Conservation (phyloP, 2,888 invertebrate genomes). For the Steinernema scapterisci region DNA sequence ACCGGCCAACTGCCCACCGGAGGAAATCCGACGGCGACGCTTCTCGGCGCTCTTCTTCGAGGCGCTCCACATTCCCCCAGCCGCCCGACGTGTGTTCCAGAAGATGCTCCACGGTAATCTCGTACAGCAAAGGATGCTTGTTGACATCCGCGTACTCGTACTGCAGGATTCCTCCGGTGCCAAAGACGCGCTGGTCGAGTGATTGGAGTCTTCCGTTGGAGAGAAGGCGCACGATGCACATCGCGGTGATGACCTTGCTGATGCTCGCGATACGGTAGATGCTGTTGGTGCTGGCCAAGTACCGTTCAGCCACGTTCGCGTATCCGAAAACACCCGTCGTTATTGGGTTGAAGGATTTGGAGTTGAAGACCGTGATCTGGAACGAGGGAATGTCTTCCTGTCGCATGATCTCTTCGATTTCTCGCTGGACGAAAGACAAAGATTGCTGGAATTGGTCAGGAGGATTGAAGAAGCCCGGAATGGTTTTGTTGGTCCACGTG, state of each 20-base stretch:
- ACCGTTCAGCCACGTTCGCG: constrained; percentile 25
- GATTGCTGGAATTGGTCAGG: neutral
- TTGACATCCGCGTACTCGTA: constrained; percentile 25
- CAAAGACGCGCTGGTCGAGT: constrained; percentile 35
- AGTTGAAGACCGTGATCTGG: constrained; percentile 5
- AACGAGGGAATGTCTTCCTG: constrained; percentile 10
- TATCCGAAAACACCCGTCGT: constrained; percentile 32
- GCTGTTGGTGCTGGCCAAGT: constrained; percentile 2
- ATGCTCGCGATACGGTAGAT: constrained; percentile 36
- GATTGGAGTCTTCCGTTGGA: constrained; percentile 19
- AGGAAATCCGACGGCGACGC: constrained; percentile 6
- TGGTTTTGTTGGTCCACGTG: neutral
- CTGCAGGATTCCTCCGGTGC: constrained; percentile 24
- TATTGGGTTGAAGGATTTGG: neutral
- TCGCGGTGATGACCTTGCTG: constrained; percentile 35
- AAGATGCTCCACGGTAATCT: constrained; percentile 35
- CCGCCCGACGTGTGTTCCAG: constrained; percentile 35
- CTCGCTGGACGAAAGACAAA: neutral
- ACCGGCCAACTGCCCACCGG: neutral
- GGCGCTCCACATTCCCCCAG: constrained; percentile 27
- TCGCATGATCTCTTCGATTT: neutral
- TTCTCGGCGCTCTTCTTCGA: constrained; percentile 22
- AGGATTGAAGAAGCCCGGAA: neutral
- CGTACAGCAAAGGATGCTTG: constrained; percentile 15
- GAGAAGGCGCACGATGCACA: constrained; percentile 32